These are phyloP conservation scores for Cherax destructor DNA, from an alignment of 1,140 invertebrate species.

Conservation along the genomic window DNA sequence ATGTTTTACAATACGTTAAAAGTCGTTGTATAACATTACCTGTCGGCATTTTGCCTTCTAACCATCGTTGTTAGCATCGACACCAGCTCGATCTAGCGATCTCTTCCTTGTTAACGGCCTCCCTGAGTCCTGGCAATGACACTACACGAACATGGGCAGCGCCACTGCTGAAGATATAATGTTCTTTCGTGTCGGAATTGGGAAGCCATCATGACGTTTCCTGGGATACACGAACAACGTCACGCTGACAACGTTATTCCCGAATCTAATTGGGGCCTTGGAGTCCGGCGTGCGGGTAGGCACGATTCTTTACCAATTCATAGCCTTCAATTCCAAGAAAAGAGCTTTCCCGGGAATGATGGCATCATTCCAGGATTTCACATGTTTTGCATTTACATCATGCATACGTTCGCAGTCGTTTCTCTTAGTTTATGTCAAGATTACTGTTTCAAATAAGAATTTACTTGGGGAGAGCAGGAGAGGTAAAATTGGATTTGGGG, in stretches of 20 bases:
- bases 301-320: conserved; percentile 12
- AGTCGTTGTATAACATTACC: no score
- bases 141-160: no score
- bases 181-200: no score
- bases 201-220: no score
- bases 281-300: background rate
- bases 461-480: background rate
- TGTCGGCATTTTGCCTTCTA: no score
- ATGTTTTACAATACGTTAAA: no score
- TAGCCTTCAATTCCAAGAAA: conserved; percentile 7
- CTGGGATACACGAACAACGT: background rate
- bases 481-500: background rate
- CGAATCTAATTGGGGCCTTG: conserved; percentile 5
- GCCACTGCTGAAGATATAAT: no score
- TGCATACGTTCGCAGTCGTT: conserved; percentile 7
- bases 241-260: background rate
- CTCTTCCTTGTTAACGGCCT: no score
- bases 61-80: no score
- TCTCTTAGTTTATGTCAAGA: conserved; percentile 23
- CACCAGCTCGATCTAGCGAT: no score
- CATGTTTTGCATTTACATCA: conserved; percentile 28
- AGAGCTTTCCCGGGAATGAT: background rate
- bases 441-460: conserved; percentile 6
- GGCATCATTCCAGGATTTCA: background rate
- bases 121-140: no score